Base-by-base conservation (phyloP, 1,140 invertebrate genomes). In the Megalopta genalis region DNA sequence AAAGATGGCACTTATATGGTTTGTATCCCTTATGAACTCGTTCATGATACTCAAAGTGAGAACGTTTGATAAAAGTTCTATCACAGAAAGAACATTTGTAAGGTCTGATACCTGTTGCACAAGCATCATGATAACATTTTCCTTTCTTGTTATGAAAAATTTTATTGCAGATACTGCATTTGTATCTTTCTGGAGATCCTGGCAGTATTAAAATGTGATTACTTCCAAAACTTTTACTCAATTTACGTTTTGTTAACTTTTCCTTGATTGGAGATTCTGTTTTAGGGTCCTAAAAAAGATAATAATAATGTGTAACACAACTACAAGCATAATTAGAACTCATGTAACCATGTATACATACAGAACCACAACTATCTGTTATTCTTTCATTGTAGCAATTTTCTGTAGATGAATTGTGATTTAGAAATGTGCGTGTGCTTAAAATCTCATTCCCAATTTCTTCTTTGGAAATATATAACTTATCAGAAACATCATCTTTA, bases 11-110 rank as follows among this genome's bases (percentile, higher is more conserved):
- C 89, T 96, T 96, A 86, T 95, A 96, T 0, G 96, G 96, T 89
- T 96, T 96, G 86, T 97, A 96, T 16, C 96, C 96, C 0, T 94
- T 96, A 85, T 97, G 97, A 8, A 96, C 95, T 68, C 98, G 94
- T 77, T 93, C 91, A 63, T 93, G 92, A 84, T 93, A 93, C 63
- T 92, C 91, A 70, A 89, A 93, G 64, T 93, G 92, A 59, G 91
- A 92, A 27, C 89, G 83, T 68, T 92, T 92, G 0, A 90, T 87
- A 39, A 93, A 93, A 23, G 84, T 90, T 66, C 85, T 89, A 3
- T 90, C 87, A 25, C 92, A 93, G 21, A 90, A 75, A 23, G 69
- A 82, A 76, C 92, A 93, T 37, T 90, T 83, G 64, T 91, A 93
- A 1, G 91, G 91, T 71, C 82, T 87, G 8, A 91, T 60, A 5